phyloP scores from a whole-genome alignment of 2,797 vertebrate species.

The Balearica regulorum region DNA sequence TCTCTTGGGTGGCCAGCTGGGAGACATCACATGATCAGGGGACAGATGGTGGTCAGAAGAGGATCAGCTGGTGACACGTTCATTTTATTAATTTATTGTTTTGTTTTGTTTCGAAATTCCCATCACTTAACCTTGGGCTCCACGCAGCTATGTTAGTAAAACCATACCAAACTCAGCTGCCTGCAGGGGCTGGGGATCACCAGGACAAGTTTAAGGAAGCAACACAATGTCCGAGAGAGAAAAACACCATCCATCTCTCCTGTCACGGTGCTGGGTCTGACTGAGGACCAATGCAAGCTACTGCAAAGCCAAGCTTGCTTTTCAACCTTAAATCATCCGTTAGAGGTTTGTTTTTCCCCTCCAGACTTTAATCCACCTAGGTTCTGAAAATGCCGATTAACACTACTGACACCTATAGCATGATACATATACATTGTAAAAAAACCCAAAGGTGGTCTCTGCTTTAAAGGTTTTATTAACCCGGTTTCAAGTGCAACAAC shows the following conservation, averaged over 20 bases:
- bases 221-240: accelerated
- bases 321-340: not conserved
- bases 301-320: not conserved
- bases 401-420: not conserved
- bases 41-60: constrained; percentile 69
- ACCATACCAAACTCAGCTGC: not conserved
- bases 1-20: constrained; percentile 65
- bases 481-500: not conserved
- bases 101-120: constrained; percentile 12
- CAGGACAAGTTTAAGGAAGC: not conserved
- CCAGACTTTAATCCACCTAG: not conserved
- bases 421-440: not conserved
- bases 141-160: not conserved
- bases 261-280: not conserved
- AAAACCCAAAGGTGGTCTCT: not conserved
- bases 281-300: accelerated
- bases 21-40: constrained; percentile 59
- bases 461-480: not conserved
- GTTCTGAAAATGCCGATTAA: not conserved
- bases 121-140: constrained; percentile 35
- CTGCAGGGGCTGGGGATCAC: not conserved
- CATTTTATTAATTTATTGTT: constrained; percentile 60
- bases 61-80: constrained; percentile 62
- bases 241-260: not conserved
- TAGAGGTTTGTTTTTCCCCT: not conserved